Evolutionary conservation across 2,113 vertebrate genomes (phyloP), one percentile per base, ranked within the genome.

Genomic region (Sinocyclocheilus anshuiensis): DNA sequence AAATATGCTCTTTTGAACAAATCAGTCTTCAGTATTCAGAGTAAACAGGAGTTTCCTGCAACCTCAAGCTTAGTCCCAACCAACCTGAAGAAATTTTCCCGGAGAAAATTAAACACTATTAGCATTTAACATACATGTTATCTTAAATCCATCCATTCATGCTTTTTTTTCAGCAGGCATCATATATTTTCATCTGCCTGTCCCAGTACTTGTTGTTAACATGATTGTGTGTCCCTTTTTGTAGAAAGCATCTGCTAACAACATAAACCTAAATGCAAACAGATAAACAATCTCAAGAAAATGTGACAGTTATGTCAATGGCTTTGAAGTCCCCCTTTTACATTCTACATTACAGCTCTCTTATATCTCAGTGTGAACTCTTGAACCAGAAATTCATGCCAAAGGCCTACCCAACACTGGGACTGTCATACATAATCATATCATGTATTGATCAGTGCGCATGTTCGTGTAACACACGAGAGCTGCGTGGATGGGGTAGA

Each of bases 371-470:
- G 61, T 26, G 5, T 65, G 24, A 63, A 26, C 61, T 26, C 24
- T 65, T 65, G 11, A 65, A 65, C 67, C 67, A 71, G 29, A 71
- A 71, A 71, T 5, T 15, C 11, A 36, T 22, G 36, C 71, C 33
- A 33, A 63, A 53, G 18, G 13, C 80, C 20, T 45, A 50, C 24
- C n/a, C 24, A 36, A 74, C 82, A 57, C 69, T 29, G 45, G 8
- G 15, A 61, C 67, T 75, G 69, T 61, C 53, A 84, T 33, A 42
- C 22, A 20, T 29, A 48, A 33, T 82, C 69, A 72, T 48, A 75
- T 65, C 61, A 81, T 4, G 22, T 16, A 67, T 69, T 53, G 42
- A 82, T 81, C 42, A 18, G 15, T 50, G 16, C 4, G 20, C 42
- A 83, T n/a, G 48, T 53, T 72, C 1, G 24, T 83, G 16, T 55